Conservation (phyloP, 2,797 vertebrate species). For the Lateolabrax maculatus region DNA sequence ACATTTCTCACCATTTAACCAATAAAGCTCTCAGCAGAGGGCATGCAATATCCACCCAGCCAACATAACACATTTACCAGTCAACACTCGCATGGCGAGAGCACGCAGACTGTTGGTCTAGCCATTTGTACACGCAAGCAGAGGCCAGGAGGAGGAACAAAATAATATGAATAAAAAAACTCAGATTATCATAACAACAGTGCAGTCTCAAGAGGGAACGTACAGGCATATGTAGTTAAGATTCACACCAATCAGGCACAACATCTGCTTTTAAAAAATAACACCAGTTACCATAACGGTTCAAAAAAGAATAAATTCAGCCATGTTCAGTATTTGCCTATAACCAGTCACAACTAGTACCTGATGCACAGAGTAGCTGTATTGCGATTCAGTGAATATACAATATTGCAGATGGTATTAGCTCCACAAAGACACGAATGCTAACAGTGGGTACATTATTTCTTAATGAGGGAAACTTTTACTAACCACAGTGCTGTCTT, state of each 20-base stretch:
- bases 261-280: conserved; percentile 61
- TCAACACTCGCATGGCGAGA: conserved; percentile 43
- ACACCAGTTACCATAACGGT: conserved; percentile 40
- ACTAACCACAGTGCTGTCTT: conserved; percentile 18
- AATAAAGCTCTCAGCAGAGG: conserved; percentile 62
- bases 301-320: conserved; percentile 39
- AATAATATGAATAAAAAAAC: conserved; percentile 30
- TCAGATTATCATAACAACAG: conserved; percentile 75
- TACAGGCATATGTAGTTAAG: conserved; percentile 74
- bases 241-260: conserved; percentile 79
- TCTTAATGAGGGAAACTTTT: conserved; percentile 34
- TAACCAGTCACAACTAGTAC: conserved; percentile 62
- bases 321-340: conserved; percentile 64
- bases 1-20: conserved; percentile 53
- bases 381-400: conserved; percentile 67
- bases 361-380: conserved; percentile 74
- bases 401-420: conserved; percentile 60
- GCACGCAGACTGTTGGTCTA: conserved; percentile 50
- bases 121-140: conserved; percentile 66
- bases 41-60: conserved; percentile 71
- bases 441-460: conserved; percentile 37
- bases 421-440: conserved; percentile 67
- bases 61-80: conserved; percentile 53
- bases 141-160: conserved; percentile 54
- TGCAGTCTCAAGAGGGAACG: conserved; percentile 72